These are phyloP conservation scores for Phoronis australis DNA, from an alignment of 2,888 invertebrate genomes.

Conservation along the genomic window DNA sequence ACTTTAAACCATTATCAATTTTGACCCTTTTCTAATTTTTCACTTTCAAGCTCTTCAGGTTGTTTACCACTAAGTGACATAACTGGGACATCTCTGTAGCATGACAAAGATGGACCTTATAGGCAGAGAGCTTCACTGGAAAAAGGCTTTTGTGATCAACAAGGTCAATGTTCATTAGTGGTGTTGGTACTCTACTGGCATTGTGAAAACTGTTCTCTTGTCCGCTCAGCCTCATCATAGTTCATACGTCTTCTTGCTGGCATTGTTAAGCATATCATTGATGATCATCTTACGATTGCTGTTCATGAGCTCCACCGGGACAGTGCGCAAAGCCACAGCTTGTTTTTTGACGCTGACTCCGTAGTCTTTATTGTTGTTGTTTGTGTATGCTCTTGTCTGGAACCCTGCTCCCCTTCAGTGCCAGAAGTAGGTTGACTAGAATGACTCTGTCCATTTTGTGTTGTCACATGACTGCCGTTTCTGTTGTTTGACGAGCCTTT, in stretches of 20 bases:
- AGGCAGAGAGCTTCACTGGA: too few species aligned
- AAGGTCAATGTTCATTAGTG: too few species aligned
- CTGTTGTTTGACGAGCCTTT: too few species aligned
- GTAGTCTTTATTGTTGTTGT: not conserved
- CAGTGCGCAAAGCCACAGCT: constrained; percentile 3
- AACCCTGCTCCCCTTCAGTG: not conserved
- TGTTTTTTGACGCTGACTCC: not conserved
- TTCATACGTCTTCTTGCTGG: constrained; percentile 3
- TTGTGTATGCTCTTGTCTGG: not conserved
- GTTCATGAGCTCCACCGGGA: constrained; percentile 1
- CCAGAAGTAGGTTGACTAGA: too few species aligned
- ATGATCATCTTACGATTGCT: not conserved
- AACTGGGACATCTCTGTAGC: too few species aligned
- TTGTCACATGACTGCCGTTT: not conserved
- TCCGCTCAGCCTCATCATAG: constrained; percentile 5
- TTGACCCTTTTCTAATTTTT: too few species aligned
- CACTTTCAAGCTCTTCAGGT: too few species aligned
- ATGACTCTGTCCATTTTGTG: too few species aligned
- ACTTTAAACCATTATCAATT: too few species aligned
- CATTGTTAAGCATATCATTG: constrained; percentile 5
- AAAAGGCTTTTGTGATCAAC: too few species aligned
- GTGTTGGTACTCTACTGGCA: constrained; percentile 5
- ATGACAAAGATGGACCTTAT: too few species aligned
- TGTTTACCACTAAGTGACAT: too few species aligned
- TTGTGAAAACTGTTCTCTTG: constrained; percentile 3